Evolutionary conservation across 2,888 invertebrate species (phyloP).

Genomic region (Thumatha senex): DNA sequence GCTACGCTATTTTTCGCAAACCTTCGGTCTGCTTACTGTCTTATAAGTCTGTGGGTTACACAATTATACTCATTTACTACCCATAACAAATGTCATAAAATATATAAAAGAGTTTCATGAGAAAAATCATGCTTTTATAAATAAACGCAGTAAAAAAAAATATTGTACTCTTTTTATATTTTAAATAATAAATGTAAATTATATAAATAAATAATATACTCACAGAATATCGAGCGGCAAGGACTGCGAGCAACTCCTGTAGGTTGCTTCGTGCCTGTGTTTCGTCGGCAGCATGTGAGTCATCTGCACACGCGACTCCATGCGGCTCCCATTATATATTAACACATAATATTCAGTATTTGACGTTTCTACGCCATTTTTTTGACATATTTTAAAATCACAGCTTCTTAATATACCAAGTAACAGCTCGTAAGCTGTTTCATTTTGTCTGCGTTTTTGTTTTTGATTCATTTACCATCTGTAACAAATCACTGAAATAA

Average conservation of each 20-base stretch:
- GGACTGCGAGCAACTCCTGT: conserved; percentile 78
- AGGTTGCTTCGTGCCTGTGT: conserved; percentile 69
- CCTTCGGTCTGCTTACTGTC: no score
- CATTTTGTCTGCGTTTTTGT: conserved; percentile 36
- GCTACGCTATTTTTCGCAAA: no score
- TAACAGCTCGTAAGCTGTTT: conserved; percentile 26
- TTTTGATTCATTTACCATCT: conserved; percentile 32
- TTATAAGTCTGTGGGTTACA: no score
- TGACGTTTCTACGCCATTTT: conserved; percentile 24
- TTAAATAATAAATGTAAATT: no score
- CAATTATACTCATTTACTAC: no score
- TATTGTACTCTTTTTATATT: no score
- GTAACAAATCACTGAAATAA: conserved; percentile 34
- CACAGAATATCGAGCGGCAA: conserved; percentile 80
- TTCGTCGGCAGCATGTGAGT: conserved; percentile 63
- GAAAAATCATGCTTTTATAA: no score
- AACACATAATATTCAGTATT: conserved; percentile 27
- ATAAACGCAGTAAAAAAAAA: no score
- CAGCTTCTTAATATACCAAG: conserved; percentile 34
- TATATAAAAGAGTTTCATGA: no score
- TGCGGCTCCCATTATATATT: conserved; percentile 64
- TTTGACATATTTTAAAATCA: conserved; percentile 39
- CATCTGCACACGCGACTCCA: conserved; percentile 76
- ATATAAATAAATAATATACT: no score
- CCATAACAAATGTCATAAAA: no score